Base-by-base conservation (phyloP, 2,888 invertebrate species). In the Laothoe populi region DNA sequence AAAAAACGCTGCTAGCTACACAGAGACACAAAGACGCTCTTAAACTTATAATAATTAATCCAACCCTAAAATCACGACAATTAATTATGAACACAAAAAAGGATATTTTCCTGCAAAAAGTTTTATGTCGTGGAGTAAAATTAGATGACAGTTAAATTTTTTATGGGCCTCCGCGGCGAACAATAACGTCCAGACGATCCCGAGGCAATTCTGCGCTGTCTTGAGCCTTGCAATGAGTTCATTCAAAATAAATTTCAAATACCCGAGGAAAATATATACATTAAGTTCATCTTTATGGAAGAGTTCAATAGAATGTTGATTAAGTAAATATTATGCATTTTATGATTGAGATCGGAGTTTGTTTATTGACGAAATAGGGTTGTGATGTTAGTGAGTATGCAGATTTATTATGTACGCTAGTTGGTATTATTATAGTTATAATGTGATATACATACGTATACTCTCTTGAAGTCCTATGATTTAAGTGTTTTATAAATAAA, bases 161-260 rank as follows among this genome's bases (percentile, higher is more conserved):
- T 74, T 69, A 71, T 72, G 70, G 66, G 60, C 61, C 63, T 71
- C 64, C 72, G 66, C 73, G 68, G 68, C 68, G 69, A 69, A 73
- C 73, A 78, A 77, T 79, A 76, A 77, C 75, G 68, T 68, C 58
- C 64, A 67, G 68, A 66, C 73, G 69, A 70, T 73, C 73, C 70
- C 72, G 19, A 35, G 70, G 61, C 72, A 68, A 74, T 75, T 78
- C 71, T 69, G 71, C 69, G 71, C 69, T 70, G 68, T 69, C 72
- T 69, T 73, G 70, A 69, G 68, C 64, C 70, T 72, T 72, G 77
- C 73, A 74, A 75, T 76, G 74, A 77, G 75, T 76, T 76, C 68
- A 70, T 71, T 75, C 74, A 68, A 71, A 71, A 72, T 69, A 69
- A 71, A 73, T 73, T 75, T 75, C 73, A 69, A 75, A 60, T 60